Conservation (phyloP, 2,888 invertebrate genomes). For the Orthonychiurus folsomi region DNA sequence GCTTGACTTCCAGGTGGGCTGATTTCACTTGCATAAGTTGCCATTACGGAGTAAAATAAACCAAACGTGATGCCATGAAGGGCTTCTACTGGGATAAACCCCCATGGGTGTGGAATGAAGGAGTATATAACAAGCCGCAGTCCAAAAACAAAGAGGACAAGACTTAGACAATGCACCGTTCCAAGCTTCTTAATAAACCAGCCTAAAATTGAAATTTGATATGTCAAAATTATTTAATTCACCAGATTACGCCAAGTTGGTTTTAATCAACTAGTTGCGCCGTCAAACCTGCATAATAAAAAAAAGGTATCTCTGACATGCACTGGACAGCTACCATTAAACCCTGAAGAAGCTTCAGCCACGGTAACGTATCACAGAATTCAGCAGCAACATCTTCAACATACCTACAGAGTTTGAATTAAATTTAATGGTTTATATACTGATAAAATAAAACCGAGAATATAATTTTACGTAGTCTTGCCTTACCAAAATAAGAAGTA, state of each 20-base stretch:
- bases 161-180: constrained; percentile 70
- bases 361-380: constrained; percentile 46
- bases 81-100: constrained; percentile 72
- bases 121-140: constrained; percentile 75
- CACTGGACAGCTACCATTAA: constrained; percentile 66
- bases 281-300: constrained; percentile 58
- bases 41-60: constrained; percentile 77
- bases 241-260: constrained; percentile 28
- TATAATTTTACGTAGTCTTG: too few relatives aligned
- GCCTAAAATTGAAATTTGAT: constrained; percentile 49
- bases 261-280: too few relatives aligned
- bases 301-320: constrained; percentile 76
- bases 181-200: constrained; percentile 68
- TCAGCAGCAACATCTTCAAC: constrained; percentile 60
- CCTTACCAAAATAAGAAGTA: constrained; percentile 72
- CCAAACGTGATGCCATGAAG: constrained; percentile 82
- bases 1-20: constrained; percentile 77
- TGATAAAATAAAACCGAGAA: constrained; percentile 26
- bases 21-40: constrained; percentile 73
- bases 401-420: constrained; percentile 44
- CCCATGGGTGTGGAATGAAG: constrained; percentile 68
- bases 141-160: constrained; percentile 70
- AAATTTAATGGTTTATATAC: constrained; percentile 15
- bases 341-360: constrained; percentile 66
- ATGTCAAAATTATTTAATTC: constrained; percentile 14